Percentiles rank a stretch among this genome's conserved stretches.
Evolutionary conservation across 2,113 vertebrate species (phyloP).

Genomic region (Agelaius tricolor): DNA sequence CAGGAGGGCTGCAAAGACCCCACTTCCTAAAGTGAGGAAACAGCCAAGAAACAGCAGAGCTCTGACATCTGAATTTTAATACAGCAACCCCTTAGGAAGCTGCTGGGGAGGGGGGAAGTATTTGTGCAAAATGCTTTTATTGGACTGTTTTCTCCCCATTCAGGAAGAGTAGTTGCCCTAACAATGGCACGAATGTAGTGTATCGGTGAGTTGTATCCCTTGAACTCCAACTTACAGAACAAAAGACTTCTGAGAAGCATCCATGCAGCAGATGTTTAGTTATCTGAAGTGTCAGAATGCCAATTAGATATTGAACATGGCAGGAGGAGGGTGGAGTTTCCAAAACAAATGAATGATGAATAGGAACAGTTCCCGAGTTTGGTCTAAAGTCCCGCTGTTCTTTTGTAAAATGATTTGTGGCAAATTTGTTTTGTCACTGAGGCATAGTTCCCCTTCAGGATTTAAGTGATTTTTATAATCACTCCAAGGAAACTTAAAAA

Average conservation of each 20-base stretch:
- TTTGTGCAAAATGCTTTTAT: constrained; percentile 42
- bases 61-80: constrained; percentile 62
- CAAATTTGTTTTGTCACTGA: constrained; percentile 99
- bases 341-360: constrained; percentile 84
- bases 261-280: constrained; percentile 90
- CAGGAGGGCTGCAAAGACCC: neutral
- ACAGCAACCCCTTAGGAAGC: constrained; percentile 17
- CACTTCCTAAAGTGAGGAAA: constrained; percentile 28
- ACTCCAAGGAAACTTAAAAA: constrained; percentile 32
- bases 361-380: constrained; percentile 82
- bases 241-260: constrained; percentile 79
- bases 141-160: constrained; percentile 44
- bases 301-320: constrained; percentile 87
- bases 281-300: constrained; percentile 92
- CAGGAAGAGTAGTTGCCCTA: constrained; percentile 24
- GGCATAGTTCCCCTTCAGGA: constrained; percentile 78
- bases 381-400: constrained; percentile 89
- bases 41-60: neutral
- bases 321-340: constrained; percentile 81
- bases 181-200: constrained; percentile 70
- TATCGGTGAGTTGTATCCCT: constrained; percentile 69
- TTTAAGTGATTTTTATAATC: constrained; percentile 78
- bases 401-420: constrained; percentile 99
- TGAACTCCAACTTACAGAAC: constrained; percentile 74
- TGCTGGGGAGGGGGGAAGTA: constrained; percentile 14